Percentiles rank a stretch among this genome's conserved stretches.
These are phyloP conservation scores for Rotaria socialis DNA, from an alignment of 2,888 invertebrate genomes.

Conservation along the genomic window DNA sequence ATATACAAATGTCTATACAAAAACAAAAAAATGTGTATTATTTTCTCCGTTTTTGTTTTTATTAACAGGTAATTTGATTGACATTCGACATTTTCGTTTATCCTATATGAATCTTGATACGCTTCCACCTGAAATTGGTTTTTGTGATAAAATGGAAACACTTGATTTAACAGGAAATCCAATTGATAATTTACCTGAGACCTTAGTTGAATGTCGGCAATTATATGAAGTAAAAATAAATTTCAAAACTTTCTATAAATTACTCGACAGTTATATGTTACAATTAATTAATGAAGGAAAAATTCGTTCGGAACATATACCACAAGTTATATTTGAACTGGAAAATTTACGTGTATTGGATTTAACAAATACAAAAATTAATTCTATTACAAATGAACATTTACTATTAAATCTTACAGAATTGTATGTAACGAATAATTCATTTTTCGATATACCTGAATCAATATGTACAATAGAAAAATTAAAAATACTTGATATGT, in stretches of 20 bases:
- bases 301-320: constrained; percentile 58
- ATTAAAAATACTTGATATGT: constrained; percentile 19
- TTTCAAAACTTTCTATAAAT: constrained; percentile 54
- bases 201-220: constrained; percentile 55
- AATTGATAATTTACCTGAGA: constrained; percentile 58
- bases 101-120: constrained; percentile 57
- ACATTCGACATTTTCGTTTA: constrained; percentile 54
- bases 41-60: too few species aligned
- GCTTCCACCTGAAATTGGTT: constrained; percentile 58
- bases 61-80: constrained; percentile 51
- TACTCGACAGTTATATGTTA: constrained; percentile 56
- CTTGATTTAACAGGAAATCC: constrained; percentile 58
- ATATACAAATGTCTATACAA: too few species aligned
- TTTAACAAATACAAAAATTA: constrained; percentile 57
- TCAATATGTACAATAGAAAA: neutral
- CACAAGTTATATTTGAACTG: constrained; percentile 57
- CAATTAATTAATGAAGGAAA: constrained; percentile 55
- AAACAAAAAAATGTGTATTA: too few species aligned
- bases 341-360: constrained; percentile 54
- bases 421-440: constrained; percentile 54
- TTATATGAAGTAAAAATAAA: constrained; percentile 55
- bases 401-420: constrained; percentile 52
- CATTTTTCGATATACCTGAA: constrained; percentile 49
- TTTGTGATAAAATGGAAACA: constrained; percentile 57
- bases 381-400: constrained; percentile 54